Conservation (phyloP, 2,113 vertebrate species). For the Xiphophorus couchianus region DNA sequence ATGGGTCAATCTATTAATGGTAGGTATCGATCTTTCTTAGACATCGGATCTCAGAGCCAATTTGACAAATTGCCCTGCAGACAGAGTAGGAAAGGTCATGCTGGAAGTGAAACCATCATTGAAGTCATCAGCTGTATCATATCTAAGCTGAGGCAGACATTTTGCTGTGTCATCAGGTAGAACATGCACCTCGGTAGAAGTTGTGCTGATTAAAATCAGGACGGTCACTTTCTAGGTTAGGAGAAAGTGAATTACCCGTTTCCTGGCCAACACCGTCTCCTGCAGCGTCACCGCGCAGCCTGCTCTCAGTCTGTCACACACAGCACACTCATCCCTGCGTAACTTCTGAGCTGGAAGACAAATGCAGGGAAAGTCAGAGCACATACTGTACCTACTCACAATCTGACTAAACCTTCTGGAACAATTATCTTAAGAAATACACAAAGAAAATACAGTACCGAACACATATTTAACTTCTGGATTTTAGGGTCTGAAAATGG, state of each 20-base stretch:
- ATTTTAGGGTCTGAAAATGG: no score
- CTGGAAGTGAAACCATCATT: background rate
- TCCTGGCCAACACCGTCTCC: background rate
- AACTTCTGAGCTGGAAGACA: slow-evolving; percentile 13
- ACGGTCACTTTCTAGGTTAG: background rate
- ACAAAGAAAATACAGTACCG: background rate
- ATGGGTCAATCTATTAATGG: background rate
- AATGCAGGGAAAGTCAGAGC: slow-evolving; percentile 1
- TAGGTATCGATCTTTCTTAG: background rate
- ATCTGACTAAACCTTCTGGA: background rate
- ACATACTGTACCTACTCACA: background rate
- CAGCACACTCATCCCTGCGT: slow-evolving; percentile 25
- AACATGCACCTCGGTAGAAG: slow-evolving; percentile 1
- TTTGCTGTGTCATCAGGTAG: slow-evolving; percentile 43
- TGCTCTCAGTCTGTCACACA: slow-evolving; percentile 30
- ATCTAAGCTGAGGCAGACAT: slow-evolving; percentile 25
- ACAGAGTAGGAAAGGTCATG: slow-evolving; percentile 1
- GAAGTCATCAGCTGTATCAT: slow-evolving; percentile 24
- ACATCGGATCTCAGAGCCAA: background rate
- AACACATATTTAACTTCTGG: no score
- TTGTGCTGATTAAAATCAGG: slow-evolving; percentile 24
- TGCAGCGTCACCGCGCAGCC: slow-evolving; percentile 25
- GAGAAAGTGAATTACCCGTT: slow-evolving; percentile 35
- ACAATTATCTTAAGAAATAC: background rate
- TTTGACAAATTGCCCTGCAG: slow-evolving; percentile 3